Conservation (phyloP, 2,797 vertebrate genomes). For the Paguma larvata region DNA sequence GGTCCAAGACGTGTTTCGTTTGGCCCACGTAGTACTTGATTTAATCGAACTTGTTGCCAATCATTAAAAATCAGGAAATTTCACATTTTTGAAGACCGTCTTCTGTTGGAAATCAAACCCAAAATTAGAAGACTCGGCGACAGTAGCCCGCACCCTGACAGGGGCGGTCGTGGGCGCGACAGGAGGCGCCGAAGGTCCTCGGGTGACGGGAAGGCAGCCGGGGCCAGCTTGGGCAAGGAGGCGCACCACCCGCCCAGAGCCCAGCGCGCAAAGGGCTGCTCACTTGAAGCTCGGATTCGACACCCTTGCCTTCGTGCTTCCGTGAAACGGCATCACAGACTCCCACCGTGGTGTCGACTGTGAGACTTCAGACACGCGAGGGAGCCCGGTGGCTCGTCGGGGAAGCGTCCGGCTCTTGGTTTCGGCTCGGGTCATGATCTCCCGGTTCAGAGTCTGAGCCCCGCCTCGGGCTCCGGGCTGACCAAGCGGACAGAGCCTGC, state of each 20-base stretch:
- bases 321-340: neutral
- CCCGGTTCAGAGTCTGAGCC: too few relatives aligned
- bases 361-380: neutral
- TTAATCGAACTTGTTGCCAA: neutral
- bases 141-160: accelerated
- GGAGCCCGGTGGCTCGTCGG: too few relatives aligned
- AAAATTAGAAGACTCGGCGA: neutral
- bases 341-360: too few relatives aligned
- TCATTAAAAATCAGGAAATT: constrained; percentile 18
- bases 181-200: neutral
- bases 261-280: neutral
- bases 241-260: neutral
- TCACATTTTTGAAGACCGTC: neutral
- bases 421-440: too few relatives aligned
- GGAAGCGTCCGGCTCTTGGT: too few relatives aligned
- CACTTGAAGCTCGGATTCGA: neutral
- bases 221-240: neutral
- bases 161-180: accelerated
- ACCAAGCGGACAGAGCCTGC: too few relatives aligned
- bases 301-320: too few relatives aligned
- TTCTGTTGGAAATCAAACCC: neutral
- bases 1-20: neutral
- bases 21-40: neutral
- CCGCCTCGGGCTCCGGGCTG: too few relatives aligned
- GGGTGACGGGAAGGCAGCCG: neutral